Evolutionary conservation across 2,113 vertebrate species (phyloP).

Genomic region (Canis aureus): DNA sequence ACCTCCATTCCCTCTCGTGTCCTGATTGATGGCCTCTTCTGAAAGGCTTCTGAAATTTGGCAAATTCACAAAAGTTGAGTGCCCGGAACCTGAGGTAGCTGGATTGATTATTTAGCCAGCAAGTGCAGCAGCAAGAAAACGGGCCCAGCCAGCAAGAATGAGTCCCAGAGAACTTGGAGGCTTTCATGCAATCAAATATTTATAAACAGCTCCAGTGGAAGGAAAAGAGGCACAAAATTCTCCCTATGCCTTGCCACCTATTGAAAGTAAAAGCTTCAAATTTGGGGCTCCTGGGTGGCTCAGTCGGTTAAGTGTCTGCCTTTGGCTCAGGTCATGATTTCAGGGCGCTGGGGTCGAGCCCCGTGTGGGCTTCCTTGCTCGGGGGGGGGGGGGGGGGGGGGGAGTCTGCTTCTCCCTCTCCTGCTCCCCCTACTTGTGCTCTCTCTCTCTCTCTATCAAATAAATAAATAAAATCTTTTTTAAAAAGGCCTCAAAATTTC

Average conservation of each 20-base stretch:
- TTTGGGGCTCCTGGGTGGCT: no score
- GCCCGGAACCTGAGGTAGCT: not conserved
- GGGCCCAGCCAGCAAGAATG: not conserved
- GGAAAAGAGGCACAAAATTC: not conserved
- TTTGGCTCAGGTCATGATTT: no score
- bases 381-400: no score
- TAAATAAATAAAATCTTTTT: no score
- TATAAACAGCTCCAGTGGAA: not conserved
- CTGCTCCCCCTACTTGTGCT: no score
- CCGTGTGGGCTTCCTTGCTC: no score
- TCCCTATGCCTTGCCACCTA: not conserved
- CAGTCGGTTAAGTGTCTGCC: no score
- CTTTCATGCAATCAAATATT: not conserved
- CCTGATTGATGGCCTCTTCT: not conserved
- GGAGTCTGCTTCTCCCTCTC: no score
- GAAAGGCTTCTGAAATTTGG: constrained; percentile 36
- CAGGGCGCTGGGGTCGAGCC: no score
- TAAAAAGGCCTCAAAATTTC: not conserved
- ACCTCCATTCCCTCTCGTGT: not conserved
- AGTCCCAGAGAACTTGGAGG: not conserved
- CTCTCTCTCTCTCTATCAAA: no score
- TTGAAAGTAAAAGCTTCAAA: not conserved
- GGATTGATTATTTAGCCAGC: not conserved
- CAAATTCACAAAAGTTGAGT: constrained; percentile 56
- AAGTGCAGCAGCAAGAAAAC: not conserved